Percentiles rank a stretch among this genome's conserved stretches.
These are phyloP conservation scores for Mamestra brassicae DNA, from an alignment of 2,888 invertebrate species.

Conservation along the genomic window DNA sequence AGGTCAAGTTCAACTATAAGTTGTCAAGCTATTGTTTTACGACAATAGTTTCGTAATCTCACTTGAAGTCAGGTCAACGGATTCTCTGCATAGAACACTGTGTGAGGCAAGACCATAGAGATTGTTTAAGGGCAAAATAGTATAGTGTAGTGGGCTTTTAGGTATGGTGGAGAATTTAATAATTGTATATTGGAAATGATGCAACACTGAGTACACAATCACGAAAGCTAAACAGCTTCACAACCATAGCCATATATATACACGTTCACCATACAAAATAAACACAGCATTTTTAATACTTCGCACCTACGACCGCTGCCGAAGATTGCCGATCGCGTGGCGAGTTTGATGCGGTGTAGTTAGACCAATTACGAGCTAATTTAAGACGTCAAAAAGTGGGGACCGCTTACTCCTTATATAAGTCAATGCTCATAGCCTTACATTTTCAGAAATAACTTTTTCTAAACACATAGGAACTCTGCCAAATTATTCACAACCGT, in stretches of 20 bases:
- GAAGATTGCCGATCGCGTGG: no score
- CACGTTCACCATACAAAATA: no score
- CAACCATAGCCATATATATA: neutral
- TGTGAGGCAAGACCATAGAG: slow-evolving; percentile 21
- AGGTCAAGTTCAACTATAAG: slow-evolving; percentile 44
- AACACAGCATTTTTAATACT: no score
- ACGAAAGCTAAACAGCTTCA: neutral
- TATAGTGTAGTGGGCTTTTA: neutral
- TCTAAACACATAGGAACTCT: no score
- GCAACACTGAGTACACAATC: neutral
- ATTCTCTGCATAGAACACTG: slow-evolving; percentile 28
- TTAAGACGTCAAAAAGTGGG: no score
- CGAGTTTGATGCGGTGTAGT: no score
- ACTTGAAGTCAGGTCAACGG: slow-evolving; percentile 34
- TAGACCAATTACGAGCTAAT: no score
- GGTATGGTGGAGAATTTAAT: neutral
- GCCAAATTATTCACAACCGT: no score
- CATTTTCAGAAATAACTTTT: no score
- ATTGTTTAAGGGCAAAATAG: slow-evolving; percentile 36
- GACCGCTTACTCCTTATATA: no score
- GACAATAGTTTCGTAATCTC: slow-evolving; percentile 35
- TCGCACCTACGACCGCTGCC: no score
- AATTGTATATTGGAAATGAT: neutral
- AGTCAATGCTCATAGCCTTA: no score
- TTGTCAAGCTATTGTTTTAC: slow-evolving; percentile 51